A percentile compares a stretch with the other conserved stretches of the same genome.
Evolutionary conservation across 2,888 invertebrate species (phyloP).

Genomic region (Hirudinaria manillensis): DNA sequence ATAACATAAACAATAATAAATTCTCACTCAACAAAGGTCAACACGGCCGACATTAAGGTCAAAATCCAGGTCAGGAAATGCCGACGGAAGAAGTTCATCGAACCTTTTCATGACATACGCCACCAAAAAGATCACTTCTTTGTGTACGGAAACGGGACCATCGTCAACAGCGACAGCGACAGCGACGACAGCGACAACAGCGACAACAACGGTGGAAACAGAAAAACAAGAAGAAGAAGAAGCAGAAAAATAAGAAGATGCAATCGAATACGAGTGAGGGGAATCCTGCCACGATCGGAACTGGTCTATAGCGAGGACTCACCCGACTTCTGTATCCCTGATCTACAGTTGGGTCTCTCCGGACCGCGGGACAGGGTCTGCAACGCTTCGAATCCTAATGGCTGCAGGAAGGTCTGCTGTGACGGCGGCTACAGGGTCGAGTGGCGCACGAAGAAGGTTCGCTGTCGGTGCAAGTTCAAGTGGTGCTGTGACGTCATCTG

Average conservation of each 20-base stretch:
- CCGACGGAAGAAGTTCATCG: no score
- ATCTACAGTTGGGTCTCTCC: not conserved
- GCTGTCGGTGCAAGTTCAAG: conserved; percentile 3
- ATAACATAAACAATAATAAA: no score
- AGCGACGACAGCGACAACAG: no score
- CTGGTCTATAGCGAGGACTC: not conserved
- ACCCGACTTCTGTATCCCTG: not conserved
- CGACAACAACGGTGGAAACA: no score
- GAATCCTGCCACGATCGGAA: not conserved
- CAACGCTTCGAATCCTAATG: not conserved
- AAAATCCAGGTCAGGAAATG: no score
- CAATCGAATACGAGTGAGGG: not conserved
- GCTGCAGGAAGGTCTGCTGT: not conserved
- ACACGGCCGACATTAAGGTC: no score
- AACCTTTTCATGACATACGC: no score
- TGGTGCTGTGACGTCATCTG: conserved; percentile 1
- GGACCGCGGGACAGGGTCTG: not conserved
- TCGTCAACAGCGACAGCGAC: no score
- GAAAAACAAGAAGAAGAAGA: no score
- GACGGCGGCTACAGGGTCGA: not conserved
- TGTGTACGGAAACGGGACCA: no score
- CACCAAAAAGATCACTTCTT: no score
- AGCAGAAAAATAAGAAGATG: not conserved
- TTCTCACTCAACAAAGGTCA: no score
- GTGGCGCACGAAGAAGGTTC: not conserved